Percentiles rank a stretch among this genome's conserved stretches.
Evolutionary conservation across 1,140 invertebrate genomes (phyloP).

Genomic region (Drosophila nigrodunni): DNA sequence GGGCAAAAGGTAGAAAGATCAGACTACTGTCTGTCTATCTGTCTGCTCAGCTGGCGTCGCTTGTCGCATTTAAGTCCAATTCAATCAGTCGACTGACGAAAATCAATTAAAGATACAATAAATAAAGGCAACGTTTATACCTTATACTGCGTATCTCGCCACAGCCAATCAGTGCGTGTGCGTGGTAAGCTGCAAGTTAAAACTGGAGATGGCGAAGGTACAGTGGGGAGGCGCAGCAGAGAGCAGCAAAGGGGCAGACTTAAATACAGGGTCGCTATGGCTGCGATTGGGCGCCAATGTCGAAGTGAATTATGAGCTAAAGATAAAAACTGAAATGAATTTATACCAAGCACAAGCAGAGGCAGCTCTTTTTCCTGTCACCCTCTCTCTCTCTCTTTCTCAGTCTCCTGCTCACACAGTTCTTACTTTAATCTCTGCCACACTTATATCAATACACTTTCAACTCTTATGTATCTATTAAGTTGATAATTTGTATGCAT

Average conservation of each 20-base stretch:
- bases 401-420: neutral
- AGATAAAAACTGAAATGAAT: slow-evolving; percentile 1
- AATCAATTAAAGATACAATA: slow-evolving; percentile 52
- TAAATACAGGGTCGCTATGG: slow-evolving; percentile 3
- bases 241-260: neutral
- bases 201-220: neutral
- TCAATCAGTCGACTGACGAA: slow-evolving; percentile 51
- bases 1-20: neutral
- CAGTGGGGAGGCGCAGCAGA: neutral
- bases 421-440: neutral
- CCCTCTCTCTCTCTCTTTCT: too few species aligned
- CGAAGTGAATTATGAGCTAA: slow-evolving; percentile 1
- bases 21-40: slow-evolving; percentile 11
- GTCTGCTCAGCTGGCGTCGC: slow-evolving; percentile 26
- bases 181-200: slow-evolving; percentile 19
- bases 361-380: neutral
- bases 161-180: slow-evolving; percentile 42
- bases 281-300: slow-evolving; percentile 7
- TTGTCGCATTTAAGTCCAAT: slow-evolving; percentile 51
- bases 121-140: slow-evolving; percentile 29
- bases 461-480: neutral
- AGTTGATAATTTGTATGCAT: too few species aligned
- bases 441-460: neutral
- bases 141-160: slow-evolving; percentile 3
- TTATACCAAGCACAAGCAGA: neutral